Evolutionary conservation across 2,797 vertebrate species (phyloP), one percentile per base, ranked within the genome.

Genomic region (Tapera naevia): DNA sequence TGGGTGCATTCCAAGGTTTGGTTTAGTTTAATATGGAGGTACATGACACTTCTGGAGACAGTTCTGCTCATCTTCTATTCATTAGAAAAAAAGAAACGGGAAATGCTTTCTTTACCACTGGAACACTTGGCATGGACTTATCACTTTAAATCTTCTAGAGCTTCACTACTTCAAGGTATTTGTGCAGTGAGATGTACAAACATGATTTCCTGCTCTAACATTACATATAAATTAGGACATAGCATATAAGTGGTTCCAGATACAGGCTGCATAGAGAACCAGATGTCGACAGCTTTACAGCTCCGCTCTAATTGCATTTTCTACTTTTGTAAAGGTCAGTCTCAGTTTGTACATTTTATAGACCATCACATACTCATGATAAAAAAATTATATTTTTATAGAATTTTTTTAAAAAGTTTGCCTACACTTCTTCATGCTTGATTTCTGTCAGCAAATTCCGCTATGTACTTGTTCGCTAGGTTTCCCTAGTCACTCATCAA

Each of bases 171-270:
- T 76, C 21, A 64, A 84, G 54, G 23, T 79, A 81, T 65, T 80
- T 85, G 41, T 70, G 80, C 62, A 53, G 41, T 62, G 60, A 93
- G 33, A 73, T 56, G 30, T 23, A 88, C 41, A 86, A 91, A 71
- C 8, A 3, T 32, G n/a, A 86, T 53, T 94, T 93, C 94, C 88
- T 86, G 80, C 33, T 88, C 61, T 65, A 74, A 13, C 72, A 71
- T 21, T 83, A 69, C 69, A 92, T 86, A 53, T 78, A 91, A 80
- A 80, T 66, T 60, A 64, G 32, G 60, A 85, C 85, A 71, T 4
- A 57, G 22, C 12, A 76, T 25, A 2, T 71, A 89, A 93, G 30
- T 78, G 46, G 37, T 80, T 93, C 91, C 91, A 96, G 93, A 91
- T 54, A 89, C 43, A 83, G 18, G 37, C 2, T 86, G 53, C 53